Conservation (phyloP, 2,797 vertebrate genomes). For the Hemitrygon akajei region DNA sequence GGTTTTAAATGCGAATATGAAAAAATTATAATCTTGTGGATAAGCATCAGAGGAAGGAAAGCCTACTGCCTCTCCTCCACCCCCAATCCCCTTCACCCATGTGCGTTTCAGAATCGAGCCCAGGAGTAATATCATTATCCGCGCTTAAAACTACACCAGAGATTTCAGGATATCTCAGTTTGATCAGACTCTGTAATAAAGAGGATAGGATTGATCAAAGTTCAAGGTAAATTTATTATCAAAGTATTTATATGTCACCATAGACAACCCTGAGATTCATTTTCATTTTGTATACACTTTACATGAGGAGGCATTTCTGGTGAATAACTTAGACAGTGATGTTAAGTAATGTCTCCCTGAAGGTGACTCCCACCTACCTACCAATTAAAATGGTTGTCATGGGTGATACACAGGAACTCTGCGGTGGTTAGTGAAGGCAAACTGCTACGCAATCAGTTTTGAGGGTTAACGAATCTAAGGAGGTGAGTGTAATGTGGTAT, state of each 20-base stretch:
- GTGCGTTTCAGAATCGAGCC: neutral
- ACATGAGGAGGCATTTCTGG: neutral
- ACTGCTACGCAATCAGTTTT: constrained; percentile 2
- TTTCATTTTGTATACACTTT: neutral
- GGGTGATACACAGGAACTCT: neutral
- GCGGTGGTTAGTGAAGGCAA: neutral
- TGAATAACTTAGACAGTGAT: neutral
- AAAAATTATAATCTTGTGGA: neutral
- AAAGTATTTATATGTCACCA: too few species aligned
- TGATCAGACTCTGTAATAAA: neutral
- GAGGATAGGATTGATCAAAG: neutral
- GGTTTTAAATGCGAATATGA: constrained; percentile 12
- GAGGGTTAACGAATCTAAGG: neutral
- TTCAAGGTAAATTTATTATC: too few species aligned
- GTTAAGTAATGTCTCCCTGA: neutral
- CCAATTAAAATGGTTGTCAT: neutral
- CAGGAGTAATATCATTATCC: too few species aligned
- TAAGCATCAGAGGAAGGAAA: neutral
- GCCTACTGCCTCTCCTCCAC: too few species aligned
- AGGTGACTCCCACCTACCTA: neutral
- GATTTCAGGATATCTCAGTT: neutral
- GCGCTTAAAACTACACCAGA: neutral
- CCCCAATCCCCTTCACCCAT: neutral
- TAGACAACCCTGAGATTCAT: too few species aligned
- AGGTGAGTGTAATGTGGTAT: neutral